Base-by-base conservation (phyloP, 35 echinoderm and acorn worm species). In the Stichopus chloronotus region DNA sequence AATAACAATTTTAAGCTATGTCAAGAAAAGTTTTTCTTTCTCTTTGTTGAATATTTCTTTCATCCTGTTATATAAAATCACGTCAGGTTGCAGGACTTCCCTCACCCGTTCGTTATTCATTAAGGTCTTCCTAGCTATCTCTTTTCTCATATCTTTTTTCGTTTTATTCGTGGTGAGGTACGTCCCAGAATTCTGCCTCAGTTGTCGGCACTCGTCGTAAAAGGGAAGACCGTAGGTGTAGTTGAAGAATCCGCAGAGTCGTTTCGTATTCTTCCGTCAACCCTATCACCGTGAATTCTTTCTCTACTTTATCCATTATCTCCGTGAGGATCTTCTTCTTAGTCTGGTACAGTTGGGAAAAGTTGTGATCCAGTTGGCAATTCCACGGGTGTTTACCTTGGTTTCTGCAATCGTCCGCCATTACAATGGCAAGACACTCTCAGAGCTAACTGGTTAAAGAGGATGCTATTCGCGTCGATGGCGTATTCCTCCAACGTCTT, bases 241-340 rank as follows among this genome's bases (percentile, higher is more conserved):
- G 77, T 57, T 92, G 72, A 25, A 92, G 78, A 53, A 92, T 78
- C 21, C 9, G 23, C 56, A 92, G 63, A 8, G 57, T 92, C 30
- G 77, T 92, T 20, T 92, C 78, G 55, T 82, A 92, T 78, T 92
- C 91, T 24, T 92, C 91, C 6, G 91, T 92, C 20, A 92, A 54
- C 8, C 91, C 91, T 9, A 92, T 92, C 16, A 92, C 78, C 82
- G 91, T 55, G 24, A 92, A 92, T 17, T 80, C 80, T 4, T 12
- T 59, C 8, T 92, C 72, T 59, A 92, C 60, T 63, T 88, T 57
- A 63, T 88, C 6, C 56, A 55, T 13, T 83, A 83, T 9, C 9
- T 55, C 17, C 7, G 13, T 2, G 17, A 74, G 13, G 22, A 74
- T n/a, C 69, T 74, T 16, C 22, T 74, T 74, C 22, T 16, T 20